phyloP scores from a whole-genome alignment of 2,888 invertebrate genomes.

The Scotopteryx bipunctaria region DNA sequence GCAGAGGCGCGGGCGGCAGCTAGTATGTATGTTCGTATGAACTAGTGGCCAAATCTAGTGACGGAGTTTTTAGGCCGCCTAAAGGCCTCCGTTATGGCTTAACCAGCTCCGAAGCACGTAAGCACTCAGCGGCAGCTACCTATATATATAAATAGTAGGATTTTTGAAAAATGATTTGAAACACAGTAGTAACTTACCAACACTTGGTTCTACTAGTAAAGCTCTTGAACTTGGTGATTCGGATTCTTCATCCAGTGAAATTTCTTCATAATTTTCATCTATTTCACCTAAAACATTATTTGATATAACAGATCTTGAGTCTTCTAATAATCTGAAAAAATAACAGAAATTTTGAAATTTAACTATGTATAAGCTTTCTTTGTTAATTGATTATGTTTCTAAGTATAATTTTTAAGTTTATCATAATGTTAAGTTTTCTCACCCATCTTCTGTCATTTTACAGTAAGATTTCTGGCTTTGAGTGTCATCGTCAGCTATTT shows the following conservation, averaged over 20 bases:
- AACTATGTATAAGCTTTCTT: too few species aligned
- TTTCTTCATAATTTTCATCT: constrained; percentile 14
- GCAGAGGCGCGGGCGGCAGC: too few species aligned
- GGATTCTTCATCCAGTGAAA: background rate
- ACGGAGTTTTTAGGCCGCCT: too few species aligned
- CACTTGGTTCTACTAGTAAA: background rate
- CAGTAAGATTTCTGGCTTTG: constrained; percentile 15
- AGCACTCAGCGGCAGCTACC: too few species aligned
- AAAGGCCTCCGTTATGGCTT: too few species aligned
- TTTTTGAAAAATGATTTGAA: too few species aligned
- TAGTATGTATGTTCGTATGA: too few species aligned
- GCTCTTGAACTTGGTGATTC: background rate
- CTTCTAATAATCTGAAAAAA: constrained; percentile 6
- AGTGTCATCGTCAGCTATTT: constrained; percentile 33
- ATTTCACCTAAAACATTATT: constrained; percentile 8
- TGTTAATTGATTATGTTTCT: too few species aligned
- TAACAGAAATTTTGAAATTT: background rate
- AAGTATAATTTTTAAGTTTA: too few species aligned
- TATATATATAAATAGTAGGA: too few species aligned
- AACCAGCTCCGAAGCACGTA: too few species aligned
- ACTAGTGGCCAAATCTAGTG: too few species aligned
- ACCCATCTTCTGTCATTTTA: constrained; percentile 15
- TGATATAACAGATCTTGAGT: constrained; percentile 11
- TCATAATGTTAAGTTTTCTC: background rate
- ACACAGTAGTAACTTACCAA: constrained; percentile 8